phyloP scores from a whole-genome alignment of 2,888 invertebrate genomes.

The Corythucha ciliata region DNA sequence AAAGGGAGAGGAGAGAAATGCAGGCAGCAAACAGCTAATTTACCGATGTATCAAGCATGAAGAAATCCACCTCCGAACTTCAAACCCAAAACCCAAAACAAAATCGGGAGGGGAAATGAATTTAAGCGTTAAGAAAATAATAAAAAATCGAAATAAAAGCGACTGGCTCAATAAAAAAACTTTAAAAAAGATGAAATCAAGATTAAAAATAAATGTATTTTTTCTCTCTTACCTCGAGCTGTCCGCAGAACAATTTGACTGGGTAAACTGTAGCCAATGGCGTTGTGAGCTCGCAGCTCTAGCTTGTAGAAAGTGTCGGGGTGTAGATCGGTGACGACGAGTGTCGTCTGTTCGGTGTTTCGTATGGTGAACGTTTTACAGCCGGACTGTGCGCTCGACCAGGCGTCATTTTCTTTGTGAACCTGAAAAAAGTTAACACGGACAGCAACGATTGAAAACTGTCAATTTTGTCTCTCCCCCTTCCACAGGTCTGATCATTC shows the following conservation, averaged over 20 bases:
- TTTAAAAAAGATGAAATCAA: constrained; percentile 3
- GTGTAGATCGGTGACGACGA: constrained; percentile 57
- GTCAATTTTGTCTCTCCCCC: too few relatives aligned
- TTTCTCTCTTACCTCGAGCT: constrained; percentile 35
- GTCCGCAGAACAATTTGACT: constrained; percentile 73
- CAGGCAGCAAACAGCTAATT: too few relatives aligned
- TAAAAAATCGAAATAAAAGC: too few relatives aligned
- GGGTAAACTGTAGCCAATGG: constrained; percentile 70
- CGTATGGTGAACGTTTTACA: constrained; percentile 32
- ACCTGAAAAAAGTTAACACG: constrained; percentile 44
- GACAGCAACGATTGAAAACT: too few relatives aligned
- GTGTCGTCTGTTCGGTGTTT: constrained; percentile 51
- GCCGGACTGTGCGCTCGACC: constrained; percentile 46
- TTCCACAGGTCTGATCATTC: too few relatives aligned
- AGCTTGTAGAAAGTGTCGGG: constrained; percentile 77
- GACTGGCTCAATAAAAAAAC: constrained; percentile 2
- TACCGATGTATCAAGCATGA: too few relatives aligned
- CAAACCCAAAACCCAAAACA: too few relatives aligned
- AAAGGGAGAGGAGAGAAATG: too few relatives aligned
- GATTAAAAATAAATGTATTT: constrained; percentile 2
- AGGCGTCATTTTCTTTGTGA: constrained; percentile 56
- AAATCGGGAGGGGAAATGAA: too few relatives aligned
- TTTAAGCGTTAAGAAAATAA: too few relatives aligned
- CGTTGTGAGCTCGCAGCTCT: constrained; percentile 75
- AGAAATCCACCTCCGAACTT: too few relatives aligned